These are phyloP conservation scores for Nyctereutes procyonoides DNA, from an alignment of 2,113 vertebrate genomes.

Conservation along the genomic window DNA sequence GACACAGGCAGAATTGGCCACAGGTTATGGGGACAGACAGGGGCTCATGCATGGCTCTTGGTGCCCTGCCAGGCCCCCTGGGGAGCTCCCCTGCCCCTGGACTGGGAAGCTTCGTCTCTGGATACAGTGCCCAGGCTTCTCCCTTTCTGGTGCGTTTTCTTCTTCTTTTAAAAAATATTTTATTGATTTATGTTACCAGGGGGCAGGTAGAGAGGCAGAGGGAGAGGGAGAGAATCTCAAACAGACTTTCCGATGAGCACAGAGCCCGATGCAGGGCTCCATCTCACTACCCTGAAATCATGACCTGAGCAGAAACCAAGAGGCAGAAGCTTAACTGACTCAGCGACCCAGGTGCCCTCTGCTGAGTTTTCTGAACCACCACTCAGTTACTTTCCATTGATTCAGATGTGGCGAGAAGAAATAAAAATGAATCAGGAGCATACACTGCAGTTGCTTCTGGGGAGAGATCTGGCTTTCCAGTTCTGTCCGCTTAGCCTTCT, in stretches of 20 bases:
- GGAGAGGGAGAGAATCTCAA: neutral
- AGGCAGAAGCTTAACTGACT: neutral
- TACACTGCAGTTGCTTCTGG: neutral
- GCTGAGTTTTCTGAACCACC: neutral
- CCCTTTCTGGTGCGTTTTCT: neutral
- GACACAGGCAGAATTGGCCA: neutral
- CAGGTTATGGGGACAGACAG: neutral
- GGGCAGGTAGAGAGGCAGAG: neutral
- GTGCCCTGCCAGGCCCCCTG: neutral
- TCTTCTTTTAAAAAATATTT: neutral
- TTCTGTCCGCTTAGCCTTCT: neutral
- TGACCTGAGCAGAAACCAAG: neutral
- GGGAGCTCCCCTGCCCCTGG: neutral
- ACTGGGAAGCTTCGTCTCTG: neutral
- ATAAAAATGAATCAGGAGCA: neutral
- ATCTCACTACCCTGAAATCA: neutral
- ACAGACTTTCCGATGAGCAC: neutral
- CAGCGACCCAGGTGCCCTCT: neutral
- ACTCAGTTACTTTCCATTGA: accelerated
- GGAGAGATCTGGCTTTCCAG: accelerated
- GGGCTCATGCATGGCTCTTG: accelerated
- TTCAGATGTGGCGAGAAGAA: neutral
- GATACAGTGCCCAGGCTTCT: neutral
- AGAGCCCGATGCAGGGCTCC: neutral
- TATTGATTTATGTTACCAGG: neutral